Conservation (phyloP, 2,888 invertebrate species). For the Zhuqinia jingwanae region DNA sequence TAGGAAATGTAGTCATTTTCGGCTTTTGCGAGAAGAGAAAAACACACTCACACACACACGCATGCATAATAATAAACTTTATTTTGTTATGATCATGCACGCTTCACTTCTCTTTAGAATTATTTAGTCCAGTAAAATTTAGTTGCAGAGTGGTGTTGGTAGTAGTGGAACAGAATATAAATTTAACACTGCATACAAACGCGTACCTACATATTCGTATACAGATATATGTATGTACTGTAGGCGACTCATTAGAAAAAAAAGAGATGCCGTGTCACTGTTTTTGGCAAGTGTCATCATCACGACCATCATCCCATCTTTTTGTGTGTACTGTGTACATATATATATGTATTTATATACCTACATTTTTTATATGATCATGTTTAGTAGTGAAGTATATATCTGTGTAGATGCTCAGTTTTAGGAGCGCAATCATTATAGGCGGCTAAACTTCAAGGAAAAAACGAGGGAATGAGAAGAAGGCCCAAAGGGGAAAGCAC, state of each 20-base stretch:
- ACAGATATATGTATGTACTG: too few relatives aligned
- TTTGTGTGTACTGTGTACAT: too few relatives aligned
- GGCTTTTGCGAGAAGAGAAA: neutral
- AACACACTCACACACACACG: too few relatives aligned
- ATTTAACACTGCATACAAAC: conserved; percentile 3
- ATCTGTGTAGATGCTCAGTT: conserved; percentile 72
- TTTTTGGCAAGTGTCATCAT: conserved; percentile 75
- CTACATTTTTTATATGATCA: too few relatives aligned
- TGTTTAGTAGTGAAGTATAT: conserved; percentile 38
- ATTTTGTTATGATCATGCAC: conserved; percentile 52
- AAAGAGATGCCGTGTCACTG: conserved; percentile 58
- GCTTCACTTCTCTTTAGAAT: conserved; percentile 27
- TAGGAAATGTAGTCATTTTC: neutral
- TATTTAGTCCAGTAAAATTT: conserved; percentile 40
- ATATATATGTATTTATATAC: too few relatives aligned
- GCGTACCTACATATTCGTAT: neutral
- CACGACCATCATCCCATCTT: conserved; percentile 29
- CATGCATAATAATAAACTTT: conserved; percentile 45
- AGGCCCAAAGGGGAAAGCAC: conserved; percentile 74
- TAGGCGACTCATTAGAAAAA: conserved; percentile 63
- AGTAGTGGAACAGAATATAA: neutral
- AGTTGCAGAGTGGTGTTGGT: neutral
- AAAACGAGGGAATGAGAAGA: conserved; percentile 66
- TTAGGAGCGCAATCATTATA: conserved; percentile 74
- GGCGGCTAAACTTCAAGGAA: conserved; percentile 73